Base-by-base conservation (phyloP, 2,113 vertebrate species). In the Lagopus leucura region DNA sequence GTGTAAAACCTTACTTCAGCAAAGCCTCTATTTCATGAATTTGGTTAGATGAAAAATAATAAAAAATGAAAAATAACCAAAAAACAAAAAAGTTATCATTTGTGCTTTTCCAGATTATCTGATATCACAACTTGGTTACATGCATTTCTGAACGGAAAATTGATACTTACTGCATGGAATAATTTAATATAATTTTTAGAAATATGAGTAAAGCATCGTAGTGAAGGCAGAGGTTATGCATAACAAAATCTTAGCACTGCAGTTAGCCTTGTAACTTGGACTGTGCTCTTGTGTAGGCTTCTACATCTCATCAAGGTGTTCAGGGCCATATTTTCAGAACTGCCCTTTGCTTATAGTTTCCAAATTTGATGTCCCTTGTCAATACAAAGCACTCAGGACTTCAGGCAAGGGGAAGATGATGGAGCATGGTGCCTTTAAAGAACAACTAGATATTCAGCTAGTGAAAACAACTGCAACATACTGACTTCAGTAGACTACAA, bases 251-350 rank as follows among this genome's bases (percentile, higher is more conserved):
- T 66, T 40, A 81, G 32, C 36, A 55, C 24, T 50, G 32, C 11
- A 32, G 43, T 66, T 61, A 72, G 50, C 34, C 42, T 72, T 34
- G 3, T 52, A 55, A 24, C 8, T 83, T 55, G 50, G 50, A 70
- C 1, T 0, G 19, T 40, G 50, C 47, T 75, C 18, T 79, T 36
- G 19, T 0, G 0, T 25, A 74, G 12, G 71, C 22, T 27, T 55
- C 21, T 52, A 6, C 8, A 28, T 16, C n/a, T 63, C 17, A 25
- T 11, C 36, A 81, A 81, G 42, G 30, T 30, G 63, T 42, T 66
- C 61, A 69, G 8, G 11, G 10, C 11, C 9, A 34, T 10, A 1
- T 63, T 67, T 76, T 81, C 25, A 47, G 38, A 76, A 38, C 13
- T 17, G 30, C 8, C 13, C 27, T 38, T 45, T 58, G 9, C 47